These are phyloP conservation scores for Drosophila kanekoi DNA, from an alignment of 2,888 invertebrate genomes.

Conservation along the genomic window DNA sequence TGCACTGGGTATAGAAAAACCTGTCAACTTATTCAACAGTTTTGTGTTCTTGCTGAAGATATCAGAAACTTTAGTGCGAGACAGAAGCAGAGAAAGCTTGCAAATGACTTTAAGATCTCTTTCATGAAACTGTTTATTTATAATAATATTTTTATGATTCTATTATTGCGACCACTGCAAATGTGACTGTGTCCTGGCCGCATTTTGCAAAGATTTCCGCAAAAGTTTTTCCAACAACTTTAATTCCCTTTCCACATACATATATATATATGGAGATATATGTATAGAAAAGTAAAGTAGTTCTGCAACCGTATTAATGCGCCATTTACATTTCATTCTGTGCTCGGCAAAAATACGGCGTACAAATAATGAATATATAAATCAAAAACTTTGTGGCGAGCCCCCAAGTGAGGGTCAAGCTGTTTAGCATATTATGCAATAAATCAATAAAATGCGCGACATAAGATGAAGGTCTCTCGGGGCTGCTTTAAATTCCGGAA, in stretches of 20 bases:
- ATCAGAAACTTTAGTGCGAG: constrained; percentile 61
- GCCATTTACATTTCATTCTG: constrained; percentile 69
- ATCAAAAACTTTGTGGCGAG: constrained; percentile 51
- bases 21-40: constrained; percentile 66
- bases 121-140: constrained; percentile 66
- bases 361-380: constrained; percentile 66
- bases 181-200: constrained; percentile 30
- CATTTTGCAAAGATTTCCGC: constrained; percentile 61
- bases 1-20: constrained; percentile 34
- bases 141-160: constrained; percentile 73
- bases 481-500: background rate
- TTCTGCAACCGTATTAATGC: constrained; percentile 51
- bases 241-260: constrained; percentile 40
- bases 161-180: constrained; percentile 54
- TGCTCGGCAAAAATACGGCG: constrained; percentile 34
- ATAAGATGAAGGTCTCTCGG: background rate
- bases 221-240: constrained; percentile 64
- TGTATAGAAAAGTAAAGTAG: constrained; percentile 11
- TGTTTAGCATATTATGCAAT: constrained; percentile 42
- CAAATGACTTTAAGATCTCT: constrained; percentile 70
- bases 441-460: constrained; percentile 43
- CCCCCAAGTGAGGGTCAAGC: constrained; percentile 27
- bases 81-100: constrained; percentile 36
- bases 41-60: constrained; percentile 44
- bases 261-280: no score